These are phyloP conservation scores for Lasioglossum albipes DNA, from an alignment of 1,140 invertebrate genomes.

Conservation along the genomic window DNA sequence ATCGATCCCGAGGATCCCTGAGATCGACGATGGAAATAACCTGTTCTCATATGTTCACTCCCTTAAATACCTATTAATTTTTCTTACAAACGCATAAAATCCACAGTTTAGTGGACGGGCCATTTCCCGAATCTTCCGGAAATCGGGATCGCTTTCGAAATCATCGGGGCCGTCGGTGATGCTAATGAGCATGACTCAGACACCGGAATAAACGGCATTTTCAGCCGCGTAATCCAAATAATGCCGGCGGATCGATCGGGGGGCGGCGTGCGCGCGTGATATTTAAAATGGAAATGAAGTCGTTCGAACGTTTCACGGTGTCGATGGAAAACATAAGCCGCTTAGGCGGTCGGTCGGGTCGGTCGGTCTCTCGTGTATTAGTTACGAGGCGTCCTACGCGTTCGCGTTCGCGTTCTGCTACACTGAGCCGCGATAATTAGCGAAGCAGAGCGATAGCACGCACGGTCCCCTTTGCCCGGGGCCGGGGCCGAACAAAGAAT, in stretches of 20 bases:
- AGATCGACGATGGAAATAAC: no score
- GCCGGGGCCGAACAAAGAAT: slow-evolving; percentile 29
- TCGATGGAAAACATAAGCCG: slow-evolving; percentile 24
- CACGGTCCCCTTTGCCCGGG: not conserved
- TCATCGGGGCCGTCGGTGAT: not conserved
- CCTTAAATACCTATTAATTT: no score
- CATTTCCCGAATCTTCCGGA: not conserved
- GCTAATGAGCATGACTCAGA: slow-evolving; percentile 22
- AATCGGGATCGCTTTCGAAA: slow-evolving; percentile 18
- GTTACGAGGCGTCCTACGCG: slow-evolving; percentile 36
- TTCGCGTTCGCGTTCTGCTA: slow-evolving; percentile 10
- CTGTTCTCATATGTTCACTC: no score
- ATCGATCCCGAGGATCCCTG: no score
- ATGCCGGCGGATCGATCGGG: not conserved
- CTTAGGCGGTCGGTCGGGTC: slow-evolving; percentile 2
- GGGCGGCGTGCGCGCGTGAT: slow-evolving; percentile 20
- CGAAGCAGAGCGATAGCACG: not conserved
- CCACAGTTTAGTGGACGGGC: no score
- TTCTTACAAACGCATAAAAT: no score
- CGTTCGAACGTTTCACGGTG: slow-evolving; percentile 25
- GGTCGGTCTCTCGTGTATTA: not conserved
- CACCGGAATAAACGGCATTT: slow-evolving; percentile 18
- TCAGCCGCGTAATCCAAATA: slow-evolving; percentile 23
- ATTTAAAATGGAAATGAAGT: slow-evolving; percentile 44
- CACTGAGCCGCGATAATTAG: slow-evolving; percentile 28